These are phyloP conservation scores for Mungos mungo DNA, from an alignment of 2,113 vertebrate species.

Conservation along the genomic window DNA sequence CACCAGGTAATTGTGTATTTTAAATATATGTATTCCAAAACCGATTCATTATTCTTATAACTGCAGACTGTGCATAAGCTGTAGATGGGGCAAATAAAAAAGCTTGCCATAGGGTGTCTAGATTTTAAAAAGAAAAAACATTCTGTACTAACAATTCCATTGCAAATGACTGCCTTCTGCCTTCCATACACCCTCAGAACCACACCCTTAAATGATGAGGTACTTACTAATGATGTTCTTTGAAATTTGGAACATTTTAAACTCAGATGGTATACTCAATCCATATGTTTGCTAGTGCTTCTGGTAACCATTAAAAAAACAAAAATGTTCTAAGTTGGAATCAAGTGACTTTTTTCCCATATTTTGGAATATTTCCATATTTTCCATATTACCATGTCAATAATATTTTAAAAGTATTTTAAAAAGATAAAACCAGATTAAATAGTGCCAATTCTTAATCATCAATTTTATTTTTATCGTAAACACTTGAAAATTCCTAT, in stretches of 20 bases:
- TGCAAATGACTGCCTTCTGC: neutral
- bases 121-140: neutral
- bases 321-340: neutral
- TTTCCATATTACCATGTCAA: neutral
- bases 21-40: neutral
- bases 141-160: neutral
- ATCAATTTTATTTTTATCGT: neutral
- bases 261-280: neutral
- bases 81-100: neutral
- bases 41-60: neutral
- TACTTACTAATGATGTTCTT: neutral
- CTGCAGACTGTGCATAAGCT: neutral
- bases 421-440: neutral
- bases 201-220: neutral
- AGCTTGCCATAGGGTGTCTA: neutral
- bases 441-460: neutral
- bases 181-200: neutral
- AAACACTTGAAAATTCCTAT: neutral
- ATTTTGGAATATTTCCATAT: neutral
- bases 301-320: neutral
- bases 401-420: neutral
- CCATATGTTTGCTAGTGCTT: neutral
- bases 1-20: neutral
- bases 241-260: neutral
- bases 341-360: neutral